These are phyloP conservation scores for Brachyhypopomus occidentalis DNA, from an alignment of 2,113 vertebrate species.

Conservation along the genomic window DNA sequence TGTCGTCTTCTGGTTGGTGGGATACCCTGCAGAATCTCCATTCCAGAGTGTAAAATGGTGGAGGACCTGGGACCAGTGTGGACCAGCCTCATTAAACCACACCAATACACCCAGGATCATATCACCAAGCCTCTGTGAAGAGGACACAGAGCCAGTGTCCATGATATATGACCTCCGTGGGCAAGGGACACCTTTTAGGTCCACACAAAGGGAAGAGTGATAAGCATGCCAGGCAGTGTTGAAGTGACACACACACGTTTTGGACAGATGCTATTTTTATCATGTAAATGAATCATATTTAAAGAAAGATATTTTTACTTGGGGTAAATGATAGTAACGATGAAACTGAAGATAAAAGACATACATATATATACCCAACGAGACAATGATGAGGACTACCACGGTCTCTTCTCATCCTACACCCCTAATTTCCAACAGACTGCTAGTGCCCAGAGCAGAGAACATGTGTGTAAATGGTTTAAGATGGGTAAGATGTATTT, in stretches of 20 bases:
- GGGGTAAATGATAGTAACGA: slow-evolving; percentile 75
- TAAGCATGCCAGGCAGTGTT: slow-evolving; percentile 83
- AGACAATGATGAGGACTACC: slow-evolving; percentile 80
- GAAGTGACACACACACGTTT: slow-evolving; percentile 84
- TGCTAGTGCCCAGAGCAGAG: slow-evolving; percentile 85
- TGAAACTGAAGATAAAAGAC: slow-evolving; percentile 51
- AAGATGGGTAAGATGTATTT: slow-evolving; percentile 79
- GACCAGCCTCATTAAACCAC: slow-evolving; percentile 38
- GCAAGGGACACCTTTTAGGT: slow-evolving; percentile 42
- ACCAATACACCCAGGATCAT: slow-evolving; percentile 39
- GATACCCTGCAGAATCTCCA: slow-evolving; percentile 13
- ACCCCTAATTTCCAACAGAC: slow-evolving; percentile 83
- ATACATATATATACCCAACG: slow-evolving; percentile 23
- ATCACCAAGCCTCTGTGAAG: slow-evolving; percentile 42
- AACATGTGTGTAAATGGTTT: slow-evolving; percentile 91
- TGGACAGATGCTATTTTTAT: slow-evolving; percentile 98
- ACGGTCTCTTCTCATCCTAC: slow-evolving; percentile 83
- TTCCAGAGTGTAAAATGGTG: background rate
- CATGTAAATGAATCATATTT: slow-evolving; percentile 89
- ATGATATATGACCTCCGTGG: slow-evolving; percentile 34
- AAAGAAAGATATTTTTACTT: slow-evolving; percentile 97
- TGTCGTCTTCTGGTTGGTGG: slow-evolving; percentile 42
- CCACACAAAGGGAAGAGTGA: slow-evolving; percentile 78
- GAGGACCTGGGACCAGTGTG: slow-evolving; percentile 30
- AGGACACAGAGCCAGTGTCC: slow-evolving; percentile 36